These are phyloP conservation scores for Anastrepha obliqua DNA, from an alignment of 1,140 invertebrate genomes.

Conservation along the genomic window DNA sequence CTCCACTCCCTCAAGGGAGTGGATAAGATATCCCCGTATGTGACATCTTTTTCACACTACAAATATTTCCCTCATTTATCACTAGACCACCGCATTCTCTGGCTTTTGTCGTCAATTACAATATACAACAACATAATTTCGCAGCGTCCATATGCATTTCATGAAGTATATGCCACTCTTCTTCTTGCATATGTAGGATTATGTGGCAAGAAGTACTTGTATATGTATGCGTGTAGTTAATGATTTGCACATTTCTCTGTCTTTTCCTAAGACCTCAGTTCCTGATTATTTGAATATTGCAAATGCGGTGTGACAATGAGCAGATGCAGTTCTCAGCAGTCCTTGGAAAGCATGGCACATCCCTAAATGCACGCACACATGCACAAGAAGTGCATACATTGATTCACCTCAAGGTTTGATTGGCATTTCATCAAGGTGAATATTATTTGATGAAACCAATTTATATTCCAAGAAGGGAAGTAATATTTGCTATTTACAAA, in stretches of 20 bases:
- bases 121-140: background rate
- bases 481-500: no score
- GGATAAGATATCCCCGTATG: no score
- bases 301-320: background rate
- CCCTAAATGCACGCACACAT: background rate
- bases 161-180: background rate
- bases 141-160: background rate
- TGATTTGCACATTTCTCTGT: background rate
- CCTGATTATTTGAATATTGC: background rate
- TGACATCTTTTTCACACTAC: no score
- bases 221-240: background rate
- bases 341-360: background rate
- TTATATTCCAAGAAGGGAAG: no score
- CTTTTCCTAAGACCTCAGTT: background rate
- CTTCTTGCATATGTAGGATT: background rate
- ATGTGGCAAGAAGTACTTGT: background rate
- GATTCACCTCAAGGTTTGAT: no score
- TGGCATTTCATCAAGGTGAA: no score
- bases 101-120: background rate
- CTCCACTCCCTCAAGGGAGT: no score
- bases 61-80: no score
- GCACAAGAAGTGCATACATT: no score
- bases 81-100: background rate
- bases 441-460: no score
- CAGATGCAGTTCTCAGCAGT: conserved; percentile 8